Evolutionary conservation across 2,113 vertebrate species (phyloP).

Genomic region (Cyanocitta stelleri): DNA sequence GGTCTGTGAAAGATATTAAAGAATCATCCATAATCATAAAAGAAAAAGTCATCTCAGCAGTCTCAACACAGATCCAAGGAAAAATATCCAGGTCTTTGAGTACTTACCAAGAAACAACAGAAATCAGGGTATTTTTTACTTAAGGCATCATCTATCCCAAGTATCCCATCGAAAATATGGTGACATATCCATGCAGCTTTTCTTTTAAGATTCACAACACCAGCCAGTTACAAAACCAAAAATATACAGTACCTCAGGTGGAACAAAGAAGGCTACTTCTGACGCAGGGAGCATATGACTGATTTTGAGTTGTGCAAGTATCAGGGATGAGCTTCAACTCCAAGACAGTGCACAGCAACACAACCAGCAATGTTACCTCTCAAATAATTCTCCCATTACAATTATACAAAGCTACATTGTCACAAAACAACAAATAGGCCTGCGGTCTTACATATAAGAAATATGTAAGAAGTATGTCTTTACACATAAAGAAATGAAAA

Average conservation of each 20-base stretch:
- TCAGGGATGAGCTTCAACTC: background rate
- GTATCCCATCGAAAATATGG: background rate
- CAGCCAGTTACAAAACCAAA: background rate
- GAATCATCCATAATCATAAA: background rate
- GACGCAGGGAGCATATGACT: background rate
- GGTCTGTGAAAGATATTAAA: background rate
- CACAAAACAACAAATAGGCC: background rate
- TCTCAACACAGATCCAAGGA: background rate
- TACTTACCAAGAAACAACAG: background rate
- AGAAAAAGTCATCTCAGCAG: background rate
- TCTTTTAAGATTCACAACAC: background rate
- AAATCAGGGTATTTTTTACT: background rate
- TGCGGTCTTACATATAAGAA: background rate
- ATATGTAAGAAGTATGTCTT: too few relatives aligned
- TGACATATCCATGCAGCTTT: background rate
- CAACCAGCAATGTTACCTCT: background rate
- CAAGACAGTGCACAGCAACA: fast-evolving
- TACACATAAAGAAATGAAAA: background rate
- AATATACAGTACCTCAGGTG: background rate
- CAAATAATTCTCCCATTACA: background rate
- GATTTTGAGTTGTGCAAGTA: background rate
- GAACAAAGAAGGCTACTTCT: background rate
- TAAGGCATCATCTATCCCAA: background rate
- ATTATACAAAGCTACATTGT: background rate
- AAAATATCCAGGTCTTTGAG: background rate